Evolutionary conservation across 35 echinoderm and acorn worm genomes (phyloP).

Genomic region (Anneissia japonica): DNA sequence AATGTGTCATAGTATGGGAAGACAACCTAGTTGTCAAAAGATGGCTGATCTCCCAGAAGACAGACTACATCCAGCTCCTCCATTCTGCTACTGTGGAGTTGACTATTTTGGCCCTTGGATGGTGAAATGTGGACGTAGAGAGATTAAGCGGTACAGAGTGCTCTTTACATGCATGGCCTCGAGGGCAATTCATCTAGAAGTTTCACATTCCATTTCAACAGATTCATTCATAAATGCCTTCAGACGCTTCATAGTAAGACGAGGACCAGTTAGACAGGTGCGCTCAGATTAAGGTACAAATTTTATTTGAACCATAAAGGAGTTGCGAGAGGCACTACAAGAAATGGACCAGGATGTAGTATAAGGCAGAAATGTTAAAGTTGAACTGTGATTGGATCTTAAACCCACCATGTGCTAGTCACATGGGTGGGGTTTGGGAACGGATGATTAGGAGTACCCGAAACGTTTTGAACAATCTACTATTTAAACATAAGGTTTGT

Average conservation of each 20-base stretch:
- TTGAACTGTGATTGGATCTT: constrained; percentile 16
- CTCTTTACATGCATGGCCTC: constrained; percentile 45
- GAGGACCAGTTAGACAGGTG: constrained; percentile 58
- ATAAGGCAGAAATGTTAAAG: neutral
- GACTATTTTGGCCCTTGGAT: constrained; percentile 49
- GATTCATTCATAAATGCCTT: constrained; percentile 61
- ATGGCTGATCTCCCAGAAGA: constrained; percentile 47
- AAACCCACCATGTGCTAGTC: constrained; percentile 22
- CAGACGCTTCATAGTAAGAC: constrained; percentile 43
- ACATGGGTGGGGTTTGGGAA: constrained; percentile 31
- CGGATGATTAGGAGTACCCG: constrained; percentile 4
- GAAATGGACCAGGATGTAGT: constrained; percentile 37
- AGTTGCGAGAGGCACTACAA: constrained; percentile 31
- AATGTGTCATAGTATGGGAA: neutral
- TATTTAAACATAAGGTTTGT: neutral
- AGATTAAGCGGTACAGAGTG: constrained; percentile 51
- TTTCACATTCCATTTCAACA: constrained; percentile 13
- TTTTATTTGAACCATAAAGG: constrained; percentile 49
- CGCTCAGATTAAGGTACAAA: constrained; percentile 57
- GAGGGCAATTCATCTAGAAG: constrained; percentile 40
- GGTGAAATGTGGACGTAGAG: constrained; percentile 22
- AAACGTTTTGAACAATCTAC: constrained; percentile 1
- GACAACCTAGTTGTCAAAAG: neutral
- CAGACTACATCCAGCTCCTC: constrained; percentile 11
- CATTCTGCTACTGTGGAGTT: constrained; percentile 42